phyloP scores from a whole-genome alignment of 2,888 invertebrate genomes.

The Crocallis elinguaria region DNA sequence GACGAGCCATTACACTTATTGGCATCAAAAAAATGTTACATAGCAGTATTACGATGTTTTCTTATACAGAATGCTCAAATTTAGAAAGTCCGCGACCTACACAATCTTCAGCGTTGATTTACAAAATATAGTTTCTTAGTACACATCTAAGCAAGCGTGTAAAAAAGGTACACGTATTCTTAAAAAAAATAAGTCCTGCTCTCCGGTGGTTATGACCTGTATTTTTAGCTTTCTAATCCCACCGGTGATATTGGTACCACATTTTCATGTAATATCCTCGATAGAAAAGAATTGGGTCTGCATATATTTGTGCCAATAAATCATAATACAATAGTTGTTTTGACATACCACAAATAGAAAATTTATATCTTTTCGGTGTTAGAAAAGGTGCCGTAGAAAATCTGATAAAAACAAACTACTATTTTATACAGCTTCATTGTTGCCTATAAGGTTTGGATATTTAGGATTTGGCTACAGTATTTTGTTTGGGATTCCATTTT shows the following conservation, averaged over 20 bases:
- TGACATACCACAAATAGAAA: conserved; percentile 40
- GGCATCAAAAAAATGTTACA: too few species aligned
- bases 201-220: too few species aligned
- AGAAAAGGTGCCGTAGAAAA: conserved; percentile 30
- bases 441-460: conserved; percentile 2
- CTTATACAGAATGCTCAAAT: too few species aligned
- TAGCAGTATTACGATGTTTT: too few species aligned
- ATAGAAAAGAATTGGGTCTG: conserved; percentile 35
- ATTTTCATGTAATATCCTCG: conserved; percentile 16
- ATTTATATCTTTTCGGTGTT: conserved; percentile 38
- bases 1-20: too few species aligned
- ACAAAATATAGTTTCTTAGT: too few species aligned
- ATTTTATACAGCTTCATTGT: conserved; percentile 11
- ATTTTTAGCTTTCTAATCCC: too few species aligned
- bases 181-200: too few species aligned
- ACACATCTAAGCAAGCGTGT: too few species aligned
- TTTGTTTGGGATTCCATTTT: conserved; percentile 7
- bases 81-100: too few species aligned
- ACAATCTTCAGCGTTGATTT: too few species aligned
- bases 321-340: conserved; percentile 40
- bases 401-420: conserved; percentile 15
- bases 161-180: too few species aligned
- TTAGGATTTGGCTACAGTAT: neutral
- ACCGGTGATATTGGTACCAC: neutral
- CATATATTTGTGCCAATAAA: conserved; percentile 37